A percentile compares a stretch with the other conserved stretches of the same genome.
These are phyloP conservation scores for Thunnus albacares DNA, from an alignment of 2,797 vertebrate species.

Conservation along the genomic window DNA sequence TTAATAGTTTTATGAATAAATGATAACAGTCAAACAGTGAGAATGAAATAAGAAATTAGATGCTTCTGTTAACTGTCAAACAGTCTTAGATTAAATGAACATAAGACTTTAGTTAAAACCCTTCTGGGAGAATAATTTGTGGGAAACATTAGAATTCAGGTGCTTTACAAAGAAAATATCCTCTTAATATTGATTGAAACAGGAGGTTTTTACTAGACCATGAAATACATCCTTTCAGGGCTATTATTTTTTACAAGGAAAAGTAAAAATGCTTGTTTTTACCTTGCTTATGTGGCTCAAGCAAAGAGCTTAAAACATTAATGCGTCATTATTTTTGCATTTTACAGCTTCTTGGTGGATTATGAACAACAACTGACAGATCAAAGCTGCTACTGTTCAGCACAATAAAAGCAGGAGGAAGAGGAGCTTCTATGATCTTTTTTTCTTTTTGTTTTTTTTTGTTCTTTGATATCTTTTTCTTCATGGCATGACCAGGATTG, in stretches of 20 bases:
- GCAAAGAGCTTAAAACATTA: constrained; percentile 4
- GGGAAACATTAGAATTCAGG: background rate
- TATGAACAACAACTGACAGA: constrained; percentile 92
- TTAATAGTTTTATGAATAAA: background rate
- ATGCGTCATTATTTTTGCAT: constrained; percentile 46
- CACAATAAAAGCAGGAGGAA: constrained; percentile 43
- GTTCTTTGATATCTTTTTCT: constrained; percentile 56
- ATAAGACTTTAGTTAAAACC: background rate
- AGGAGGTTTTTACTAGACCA: background rate
- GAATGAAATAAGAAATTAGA: background rate
- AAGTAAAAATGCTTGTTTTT: background rate
- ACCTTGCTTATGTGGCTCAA: constrained; percentile 7
- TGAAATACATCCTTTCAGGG: background rate
- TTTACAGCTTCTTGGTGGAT: constrained; percentile 95
- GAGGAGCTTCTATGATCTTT: constrained; percentile 30
- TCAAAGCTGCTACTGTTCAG: constrained; percentile 36
- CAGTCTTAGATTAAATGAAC: background rate
- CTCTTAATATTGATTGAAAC: background rate
- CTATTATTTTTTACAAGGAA: background rate
- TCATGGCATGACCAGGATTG: constrained; percentile 69
- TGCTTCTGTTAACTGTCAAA: background rate
- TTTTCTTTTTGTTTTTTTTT: constrained; percentile 35
- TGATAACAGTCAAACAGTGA: background rate
- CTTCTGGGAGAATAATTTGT: background rate
- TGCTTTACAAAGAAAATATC: background rate